Evolutionary conservation across 2,888 invertebrate species (phyloP).

Genomic region (Nowickia ferox): DNA sequence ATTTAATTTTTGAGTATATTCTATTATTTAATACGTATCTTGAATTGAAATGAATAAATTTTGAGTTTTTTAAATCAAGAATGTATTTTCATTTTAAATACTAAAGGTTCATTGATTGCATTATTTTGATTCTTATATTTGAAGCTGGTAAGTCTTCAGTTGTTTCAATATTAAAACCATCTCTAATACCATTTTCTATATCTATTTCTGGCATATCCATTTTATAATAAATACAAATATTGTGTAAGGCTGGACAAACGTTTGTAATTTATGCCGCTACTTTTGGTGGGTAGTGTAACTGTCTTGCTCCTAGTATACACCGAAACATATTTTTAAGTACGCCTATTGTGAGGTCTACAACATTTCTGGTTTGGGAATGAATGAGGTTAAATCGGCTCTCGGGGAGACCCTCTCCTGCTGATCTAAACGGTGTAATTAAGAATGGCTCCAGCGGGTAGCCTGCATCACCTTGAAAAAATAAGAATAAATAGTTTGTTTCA

Average conservation of each 20-base stretch:
- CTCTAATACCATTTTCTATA: neutral
- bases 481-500: neutral
- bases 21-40: neutral
- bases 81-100: neutral
- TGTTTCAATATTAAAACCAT: neutral
- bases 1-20: neutral
- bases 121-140: slow-evolving; percentile 4
- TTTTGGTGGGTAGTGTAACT: neutral
- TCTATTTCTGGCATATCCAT: neutral
- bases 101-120: neutral
- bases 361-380: neutral
- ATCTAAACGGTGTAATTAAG: no score
- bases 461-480: no score
- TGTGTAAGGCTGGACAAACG: no score
- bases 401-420: no score
- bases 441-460: no score
- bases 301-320: neutral
- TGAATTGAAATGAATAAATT: neutral
- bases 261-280: no score
- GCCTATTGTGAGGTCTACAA: neutral
- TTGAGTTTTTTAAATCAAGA: neutral
- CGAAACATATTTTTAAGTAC: neutral
- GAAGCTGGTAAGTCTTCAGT: slow-evolving; percentile 12
- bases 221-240: neutral
- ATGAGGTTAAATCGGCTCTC: neutral